phyloP scores from a whole-genome alignment of 2,113 vertebrate genomes.

The Motacilla tschutschensis region DNA sequence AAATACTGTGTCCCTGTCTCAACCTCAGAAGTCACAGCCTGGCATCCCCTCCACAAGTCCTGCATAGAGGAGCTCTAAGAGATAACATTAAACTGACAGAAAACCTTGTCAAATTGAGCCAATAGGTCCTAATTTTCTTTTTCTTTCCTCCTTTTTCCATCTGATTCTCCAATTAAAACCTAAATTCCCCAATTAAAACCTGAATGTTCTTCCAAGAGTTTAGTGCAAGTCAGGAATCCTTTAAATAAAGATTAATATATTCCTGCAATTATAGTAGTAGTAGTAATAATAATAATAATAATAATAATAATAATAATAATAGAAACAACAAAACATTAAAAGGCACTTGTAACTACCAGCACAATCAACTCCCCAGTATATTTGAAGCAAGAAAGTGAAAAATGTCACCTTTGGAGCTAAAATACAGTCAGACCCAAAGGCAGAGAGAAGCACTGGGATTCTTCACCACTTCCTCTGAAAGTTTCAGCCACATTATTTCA shows the following conservation, averaged over 20 bases:
- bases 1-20: neutral
- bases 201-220: neutral
- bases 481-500: neutral
- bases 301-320: too few relatives aligned
- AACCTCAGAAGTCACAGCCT: fast-evolving
- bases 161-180: neutral
- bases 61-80: neutral
- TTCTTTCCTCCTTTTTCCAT: neutral
- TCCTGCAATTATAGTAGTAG: neutral
- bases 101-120: neutral
- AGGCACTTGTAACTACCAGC: neutral
- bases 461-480: neutral
- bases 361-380: neutral
- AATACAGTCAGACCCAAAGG: neutral
- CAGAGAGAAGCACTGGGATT: neutral
- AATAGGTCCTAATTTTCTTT: neutral
- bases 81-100: neutral
- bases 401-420: neutral
- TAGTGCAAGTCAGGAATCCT: neutral
- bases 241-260: neutral
- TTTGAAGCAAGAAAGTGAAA: neutral
- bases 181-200: neutral
- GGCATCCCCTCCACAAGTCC: fast-evolving
- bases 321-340: neutral
- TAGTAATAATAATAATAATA: too few relatives aligned